These are phyloP conservation scores for Alouatta palliata DNA, from an alignment of 2,113 vertebrate genomes.

Conservation along the genomic window DNA sequence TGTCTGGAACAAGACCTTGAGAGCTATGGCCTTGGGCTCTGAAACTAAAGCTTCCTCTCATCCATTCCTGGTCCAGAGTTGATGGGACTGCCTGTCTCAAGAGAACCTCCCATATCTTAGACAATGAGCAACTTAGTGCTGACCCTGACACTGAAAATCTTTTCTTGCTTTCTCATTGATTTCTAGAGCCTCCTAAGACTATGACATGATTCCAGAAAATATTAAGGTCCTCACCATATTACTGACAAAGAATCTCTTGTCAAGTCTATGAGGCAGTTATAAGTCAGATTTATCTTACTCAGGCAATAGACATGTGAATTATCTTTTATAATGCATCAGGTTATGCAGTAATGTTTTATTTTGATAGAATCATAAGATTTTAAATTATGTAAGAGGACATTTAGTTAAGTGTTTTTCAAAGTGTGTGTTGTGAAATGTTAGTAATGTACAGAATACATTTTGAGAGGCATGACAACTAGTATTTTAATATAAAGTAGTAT, in stretches of 20 bases:
- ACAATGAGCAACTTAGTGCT: background rate
- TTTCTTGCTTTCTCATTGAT: background rate
- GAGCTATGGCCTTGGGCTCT: background rate
- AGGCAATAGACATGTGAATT: background rate
- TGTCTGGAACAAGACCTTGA: background rate
- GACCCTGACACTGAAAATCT: background rate
- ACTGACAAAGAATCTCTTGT: background rate
- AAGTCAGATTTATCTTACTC: background rate
- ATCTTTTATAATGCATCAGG: background rate
- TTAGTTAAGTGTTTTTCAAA: background rate
- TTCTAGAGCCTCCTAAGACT: background rate
- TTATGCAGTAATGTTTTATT: background rate
- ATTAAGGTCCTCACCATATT: background rate
- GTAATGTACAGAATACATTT: background rate
- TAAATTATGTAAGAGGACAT: background rate
- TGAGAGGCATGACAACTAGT: background rate
- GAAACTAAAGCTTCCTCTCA: background rate
- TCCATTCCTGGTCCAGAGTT: background rate
- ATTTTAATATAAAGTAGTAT: background rate
- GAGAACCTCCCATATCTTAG: background rate
- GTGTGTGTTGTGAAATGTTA: background rate
- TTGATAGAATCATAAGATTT: background rate
- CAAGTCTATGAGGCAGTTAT: background rate
- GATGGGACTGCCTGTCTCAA: background rate
- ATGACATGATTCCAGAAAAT: background rate